Evolutionary conservation across 2,888 invertebrate genomes (phyloP), one percentile per base, ranked within the genome.

Genomic region (Drosophila cracens): DNA sequence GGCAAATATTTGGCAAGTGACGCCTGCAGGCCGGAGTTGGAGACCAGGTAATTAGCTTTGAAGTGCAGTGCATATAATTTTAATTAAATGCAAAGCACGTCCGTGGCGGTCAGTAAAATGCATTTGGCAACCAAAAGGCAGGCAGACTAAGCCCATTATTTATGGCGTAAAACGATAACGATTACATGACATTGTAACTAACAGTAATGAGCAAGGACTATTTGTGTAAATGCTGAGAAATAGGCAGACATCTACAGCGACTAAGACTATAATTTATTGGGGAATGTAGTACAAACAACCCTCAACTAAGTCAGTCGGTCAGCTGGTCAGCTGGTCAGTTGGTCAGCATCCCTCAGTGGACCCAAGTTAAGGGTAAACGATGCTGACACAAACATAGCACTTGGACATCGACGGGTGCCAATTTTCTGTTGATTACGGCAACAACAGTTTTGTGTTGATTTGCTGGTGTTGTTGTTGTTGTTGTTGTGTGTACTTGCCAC

Each of bases 401-500:
- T 65, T 59, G 59, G 56, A 33, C 66, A 75, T 66, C 74, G 88
- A 81, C 82, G 79, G 84, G 80, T 86, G 89, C 80, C 86, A 84
- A 87, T 86, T 86, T 89, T 80, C 61, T 79, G 82, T 87, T 85
- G 87, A 89, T 85, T 89, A 81, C 79, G 31, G 76, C 70, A 67
- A 66, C 72, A 78, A 74, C 81, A 76, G 51, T 54, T 46, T 49
- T 74, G 56, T 57, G 43, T 36, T 51, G 61, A 46, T 46, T 46
- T 46, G 46, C 46, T 46, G 16, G 4, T 46, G 16, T 25, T 46
- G 18, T 38, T 38, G 38, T 18, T 38, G 38, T 18, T 38, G 46
- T 46, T 46, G 46, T 7, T 16, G 21, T 60, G 76, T 49, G 70
- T 62, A 64, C 52, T 65, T 46, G 52, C 72, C 71, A 77, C 72